Conservation (phyloP, 2,797 vertebrate genomes). For the Saguinus oedipus region DNA sequence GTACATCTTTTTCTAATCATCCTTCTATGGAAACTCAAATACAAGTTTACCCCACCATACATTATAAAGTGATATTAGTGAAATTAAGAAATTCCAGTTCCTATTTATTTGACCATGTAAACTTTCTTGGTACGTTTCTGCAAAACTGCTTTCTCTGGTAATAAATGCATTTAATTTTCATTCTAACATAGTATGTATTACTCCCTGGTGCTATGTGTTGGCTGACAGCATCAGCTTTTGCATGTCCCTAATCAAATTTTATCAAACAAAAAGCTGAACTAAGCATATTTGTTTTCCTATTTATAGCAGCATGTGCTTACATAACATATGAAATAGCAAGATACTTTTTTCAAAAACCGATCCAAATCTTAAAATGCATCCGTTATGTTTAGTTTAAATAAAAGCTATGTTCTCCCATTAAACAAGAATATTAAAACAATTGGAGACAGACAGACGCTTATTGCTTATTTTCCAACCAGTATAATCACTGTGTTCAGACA, state of each 20-base stretch:
- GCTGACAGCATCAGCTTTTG: slow-evolving; percentile 75
- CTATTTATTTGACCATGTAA: slow-evolving; percentile 73
- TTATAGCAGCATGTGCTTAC: slow-evolving; percentile 77
- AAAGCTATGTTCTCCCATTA: slow-evolving; percentile 79
- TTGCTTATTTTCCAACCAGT: slow-evolving; percentile 73
- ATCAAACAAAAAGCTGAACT: slow-evolving; percentile 76
- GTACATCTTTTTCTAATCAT: slow-evolving; percentile 76
- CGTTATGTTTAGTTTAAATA: slow-evolving; percentile 83
- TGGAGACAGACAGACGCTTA: slow-evolving; percentile 82
- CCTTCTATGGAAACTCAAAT: slow-evolving; percentile 70
- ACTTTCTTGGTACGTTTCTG: slow-evolving; percentile 58
- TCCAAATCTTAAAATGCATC: slow-evolving; percentile 76
- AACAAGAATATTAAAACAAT: slow-evolving; percentile 80
- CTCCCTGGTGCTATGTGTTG: slow-evolving; percentile 72
- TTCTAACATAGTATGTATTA: slow-evolving; percentile 75
- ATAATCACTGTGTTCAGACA: slow-evolving; percentile 80
- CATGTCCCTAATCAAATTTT: slow-evolving; percentile 79
- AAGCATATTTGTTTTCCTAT: slow-evolving; percentile 79
- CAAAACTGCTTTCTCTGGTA: slow-evolving; percentile 74
- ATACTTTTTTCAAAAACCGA: slow-evolving; percentile 63
- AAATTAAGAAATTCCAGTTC: slow-evolving; percentile 59
- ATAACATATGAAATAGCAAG: slow-evolving; percentile 77
- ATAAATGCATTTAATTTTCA: slow-evolving; percentile 77
- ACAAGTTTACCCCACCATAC: slow-evolving; percentile 54
- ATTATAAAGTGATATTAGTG: slow-evolving; percentile 59